phyloP scores from a whole-genome alignment of 2,113 vertebrate species.

The Kobus ellipsiprymnus region DNA sequence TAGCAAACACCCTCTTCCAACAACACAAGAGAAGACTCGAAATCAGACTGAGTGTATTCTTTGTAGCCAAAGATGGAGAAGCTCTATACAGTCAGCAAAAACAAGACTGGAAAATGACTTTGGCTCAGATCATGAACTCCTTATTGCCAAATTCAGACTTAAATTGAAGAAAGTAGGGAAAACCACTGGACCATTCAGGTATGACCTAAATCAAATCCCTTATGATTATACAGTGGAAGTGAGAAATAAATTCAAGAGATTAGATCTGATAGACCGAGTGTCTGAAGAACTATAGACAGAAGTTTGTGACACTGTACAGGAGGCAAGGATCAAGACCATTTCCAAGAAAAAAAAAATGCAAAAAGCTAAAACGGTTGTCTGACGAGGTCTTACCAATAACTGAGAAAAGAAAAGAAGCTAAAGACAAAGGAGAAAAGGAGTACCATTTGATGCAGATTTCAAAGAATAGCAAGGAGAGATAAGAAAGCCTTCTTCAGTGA shows the following conservation, averaged over 20 bases:
- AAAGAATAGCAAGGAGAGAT: not conserved
- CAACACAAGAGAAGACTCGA: not conserved
- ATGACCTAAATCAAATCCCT: not conserved
- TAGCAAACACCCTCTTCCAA: not conserved
- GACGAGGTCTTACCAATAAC: not conserved
- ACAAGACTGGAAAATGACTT: not conserved
- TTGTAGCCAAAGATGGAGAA: not conserved
- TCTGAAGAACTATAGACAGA: not conserved
- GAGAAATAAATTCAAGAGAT: not conserved
- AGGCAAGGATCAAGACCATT: not conserved
- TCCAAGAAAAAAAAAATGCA: not conserved
- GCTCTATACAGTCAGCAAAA: not conserved
- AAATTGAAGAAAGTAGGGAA: not conserved
- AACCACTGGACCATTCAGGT: not conserved
- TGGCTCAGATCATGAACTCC: not conserved
- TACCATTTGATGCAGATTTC: not conserved
- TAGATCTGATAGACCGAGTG: not conserved
- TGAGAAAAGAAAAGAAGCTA: not conserved
- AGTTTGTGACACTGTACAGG: not conserved
- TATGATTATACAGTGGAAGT: not conserved
- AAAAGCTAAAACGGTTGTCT: not conserved
- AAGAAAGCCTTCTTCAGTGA: not conserved
- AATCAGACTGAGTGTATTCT: not conserved
- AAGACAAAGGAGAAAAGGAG: not conserved
- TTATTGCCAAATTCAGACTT: not conserved